Conservation (phyloP, 2,797 vertebrate genomes). For the Caiman crocodilus region DNA sequence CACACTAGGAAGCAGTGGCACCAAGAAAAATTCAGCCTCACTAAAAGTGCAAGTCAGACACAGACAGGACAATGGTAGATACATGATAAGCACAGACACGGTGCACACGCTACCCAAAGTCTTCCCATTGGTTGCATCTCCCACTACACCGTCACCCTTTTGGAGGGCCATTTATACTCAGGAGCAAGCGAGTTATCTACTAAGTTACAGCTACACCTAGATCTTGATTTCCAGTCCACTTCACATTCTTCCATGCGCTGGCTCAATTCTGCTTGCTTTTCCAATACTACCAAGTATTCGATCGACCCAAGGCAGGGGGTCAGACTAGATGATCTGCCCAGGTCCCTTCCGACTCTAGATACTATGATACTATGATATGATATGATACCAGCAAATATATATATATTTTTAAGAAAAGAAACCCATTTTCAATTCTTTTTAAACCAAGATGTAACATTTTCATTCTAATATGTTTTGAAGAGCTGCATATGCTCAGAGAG, state of each 20-base stretch:
- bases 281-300: constrained; percentile 19
- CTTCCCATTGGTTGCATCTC: background rate
- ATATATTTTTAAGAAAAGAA: constrained; percentile 67
- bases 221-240: constrained; percentile 31
- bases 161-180: constrained; percentile 36
- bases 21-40: background rate
- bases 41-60: background rate
- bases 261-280: constrained; percentile 49
- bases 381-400: constrained; percentile 33
- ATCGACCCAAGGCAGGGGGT: too few species aligned
- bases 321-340: too few species aligned
- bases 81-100: background rate
- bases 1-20: background rate
- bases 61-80: background rate
- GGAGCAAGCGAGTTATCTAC: background rate
- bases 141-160: background rate
- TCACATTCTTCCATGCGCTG: constrained; percentile 60
- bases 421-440: constrained; percentile 49
- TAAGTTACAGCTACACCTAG: constrained; percentile 34
- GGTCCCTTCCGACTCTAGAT: too few species aligned
- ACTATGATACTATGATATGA: too few species aligned
- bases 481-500: constrained; percentile 8
- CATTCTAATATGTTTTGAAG: constrained; percentile 45
- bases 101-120: background rate
- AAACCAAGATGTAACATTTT: constrained; percentile 46